phyloP scores from a whole-genome alignment of 2,797 vertebrate species.

The Phoeniculus purpureus region DNA sequence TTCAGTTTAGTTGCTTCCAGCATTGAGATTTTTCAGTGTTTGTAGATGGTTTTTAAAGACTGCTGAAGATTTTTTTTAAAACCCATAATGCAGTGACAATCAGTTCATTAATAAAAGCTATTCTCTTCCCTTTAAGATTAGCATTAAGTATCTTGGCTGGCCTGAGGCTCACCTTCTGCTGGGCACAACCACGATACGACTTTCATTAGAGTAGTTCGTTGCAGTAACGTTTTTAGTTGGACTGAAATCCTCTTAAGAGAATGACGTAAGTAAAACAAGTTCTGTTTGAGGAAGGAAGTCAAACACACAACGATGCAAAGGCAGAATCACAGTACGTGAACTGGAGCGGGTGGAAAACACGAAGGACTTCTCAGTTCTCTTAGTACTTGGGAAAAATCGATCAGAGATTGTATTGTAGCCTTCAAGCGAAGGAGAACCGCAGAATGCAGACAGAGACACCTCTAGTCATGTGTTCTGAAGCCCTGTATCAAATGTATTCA shows the following conservation, averaged over 20 bases:
- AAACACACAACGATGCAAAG: neutral
- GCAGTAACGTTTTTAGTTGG: neutral
- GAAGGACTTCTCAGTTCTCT: neutral
- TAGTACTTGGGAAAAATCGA: neutral
- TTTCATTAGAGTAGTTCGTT: neutral
- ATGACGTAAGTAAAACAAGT: conserved; percentile 21
- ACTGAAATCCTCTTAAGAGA: conserved; percentile 5
- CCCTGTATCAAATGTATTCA: conserved; percentile 31
- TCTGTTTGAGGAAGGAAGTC: neutral
- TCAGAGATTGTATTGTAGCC: neutral
- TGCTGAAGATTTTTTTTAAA: neutral
- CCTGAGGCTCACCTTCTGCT: neutral
- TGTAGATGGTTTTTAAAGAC: neutral
- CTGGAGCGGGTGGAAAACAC: neutral
- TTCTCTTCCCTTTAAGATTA: conserved; percentile 17
- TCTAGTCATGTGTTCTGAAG: neutral
- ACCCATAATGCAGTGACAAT: neutral
- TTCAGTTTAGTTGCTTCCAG: conserved; percentile 2
- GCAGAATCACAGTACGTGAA: neutral
- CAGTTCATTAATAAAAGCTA: neutral
- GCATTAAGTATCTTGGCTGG: neutral
- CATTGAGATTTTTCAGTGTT: neutral
- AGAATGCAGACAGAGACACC: neutral
- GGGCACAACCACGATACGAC: neutral
- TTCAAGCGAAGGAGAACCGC: neutral